Evolutionary conservation across 1,140 invertebrate species (phyloP), one percentile per base, ranked within the genome.

Genomic region (Tetragonula clypearis): DNA sequence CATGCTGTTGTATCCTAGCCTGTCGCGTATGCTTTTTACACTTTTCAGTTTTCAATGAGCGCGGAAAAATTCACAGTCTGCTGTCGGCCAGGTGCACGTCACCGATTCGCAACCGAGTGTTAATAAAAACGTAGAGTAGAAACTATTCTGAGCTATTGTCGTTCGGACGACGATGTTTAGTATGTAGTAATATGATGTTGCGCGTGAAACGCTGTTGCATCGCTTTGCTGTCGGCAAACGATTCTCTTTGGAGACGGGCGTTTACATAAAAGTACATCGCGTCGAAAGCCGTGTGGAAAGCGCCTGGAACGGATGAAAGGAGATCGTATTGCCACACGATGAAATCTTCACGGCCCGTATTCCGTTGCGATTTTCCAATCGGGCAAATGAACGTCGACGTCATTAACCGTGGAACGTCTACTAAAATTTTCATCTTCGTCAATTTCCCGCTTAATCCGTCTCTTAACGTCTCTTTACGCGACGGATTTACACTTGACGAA

Each of bases 311-410:
- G 14, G 72, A n/a, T 55, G 8, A 35, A 41, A 56, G 30, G 6
- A 35, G 74, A 15, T 72, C 71, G 49, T 53, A 75, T 35, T 21
- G 74, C 74, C 12, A 23, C 53, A 23, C 23, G 58, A 65, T 78
- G 58, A 65, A 53, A 78, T 21, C 60, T 78, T 78, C 65, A 78
- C 66, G n/a, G 15, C 2, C 9, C 9, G 60, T 65, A 55, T 76
- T 58, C 2, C 55, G 26, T 19, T 53, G 49, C 58, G 5, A 26
- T 4, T 66, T 6, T 53, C 35, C 26, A 12, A 23, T 35, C 41
- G 15, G 19, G 21, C 35, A 78, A 23, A 53, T 4, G 60, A 62
- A 65, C 23, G 56, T 60, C 60, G 9, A 17, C n/a, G 12, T 49
- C 49, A 30, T 78, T 53, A 78, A 78, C 58, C 35, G 17, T 12